A percentile compares a stretch with the other conserved stretches of the same genome.
phyloP scores from a whole-genome alignment of 2,888 invertebrate genomes.

The Laspeyria flexula region DNA sequence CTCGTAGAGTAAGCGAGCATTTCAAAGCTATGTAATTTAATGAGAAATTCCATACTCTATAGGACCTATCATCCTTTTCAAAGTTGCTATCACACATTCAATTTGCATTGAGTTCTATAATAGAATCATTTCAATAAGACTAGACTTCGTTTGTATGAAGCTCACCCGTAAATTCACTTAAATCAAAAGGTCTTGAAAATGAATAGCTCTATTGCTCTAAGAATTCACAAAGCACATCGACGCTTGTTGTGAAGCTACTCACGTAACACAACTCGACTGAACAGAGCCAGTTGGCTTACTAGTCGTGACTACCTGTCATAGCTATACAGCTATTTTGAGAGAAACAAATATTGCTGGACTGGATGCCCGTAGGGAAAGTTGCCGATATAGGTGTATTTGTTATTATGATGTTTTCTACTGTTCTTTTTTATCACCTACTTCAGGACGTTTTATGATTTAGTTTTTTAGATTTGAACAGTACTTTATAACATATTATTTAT shows the following conservation, averaged over 20 bases:
- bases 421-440: too few species aligned
- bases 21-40: too few species aligned
- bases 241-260: neutral
- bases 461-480: too few species aligned
- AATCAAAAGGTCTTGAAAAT: neutral
- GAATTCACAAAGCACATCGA: neutral
- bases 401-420: neutral
- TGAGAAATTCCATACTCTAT: too few species aligned
- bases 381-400: neutral
- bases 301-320: neutral
- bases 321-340: neutral
- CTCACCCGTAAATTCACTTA: neutral
- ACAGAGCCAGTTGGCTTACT: slow-evolving; percentile 1
- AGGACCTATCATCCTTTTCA: too few species aligned
- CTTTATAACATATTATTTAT: too few species aligned
- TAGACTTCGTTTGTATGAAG: neutral
- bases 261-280: neutral
- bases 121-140: neutral
- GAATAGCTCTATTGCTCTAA: neutral
- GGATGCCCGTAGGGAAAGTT: neutral
- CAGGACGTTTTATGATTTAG: too few species aligned
- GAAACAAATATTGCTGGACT: neutral
- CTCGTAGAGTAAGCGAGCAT: too few species aligned
- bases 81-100: neutral
- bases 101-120: too few species aligned